Evolutionary conservation across 2,888 invertebrate species (phyloP), one percentile per base, ranked within the genome.

Genomic region (Phyllotreta striolata): DNA sequence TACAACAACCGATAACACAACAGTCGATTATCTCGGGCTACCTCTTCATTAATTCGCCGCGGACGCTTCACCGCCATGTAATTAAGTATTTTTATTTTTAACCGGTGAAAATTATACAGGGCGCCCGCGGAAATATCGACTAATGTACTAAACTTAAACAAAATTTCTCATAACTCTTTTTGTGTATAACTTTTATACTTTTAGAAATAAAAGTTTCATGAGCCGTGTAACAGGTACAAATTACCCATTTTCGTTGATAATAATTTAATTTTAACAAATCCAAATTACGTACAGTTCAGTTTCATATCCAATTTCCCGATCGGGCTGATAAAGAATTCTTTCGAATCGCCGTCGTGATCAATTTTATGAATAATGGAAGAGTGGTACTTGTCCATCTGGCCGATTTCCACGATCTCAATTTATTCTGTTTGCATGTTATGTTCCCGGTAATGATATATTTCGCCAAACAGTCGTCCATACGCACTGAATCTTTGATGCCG

Each of bases 391-490:
- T 46, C 57, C 67, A 67, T 58, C 63, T 67, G 67, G 62, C 37
- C 37, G 10, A 35, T 64, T 68, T 68, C 66, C 68, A 68, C 68
- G 68, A 66, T 64, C 68, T 60, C 37, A 57, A 66, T 62, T 68
- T 64, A 66, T 66, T 68, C 61, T 68, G 68, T 68, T 66, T 68
- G 68, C 68, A 68, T 64, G 68, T 67, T 61, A 63, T 67, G 52
- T 58, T 46, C 58, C 56, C 46, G 51, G 55, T 65, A 67, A 67
- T 64, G 61, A 67, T 61, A 67, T 61, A 64, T 57, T 62, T 67
- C 60, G 60, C 64, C 56, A 67, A 67, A 67, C 67, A 67, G 49
- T 52, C 47, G 55, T 41, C 55, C 55, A 39, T 47, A 61, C 12
- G 24, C 55, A 55, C 44, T 65, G 55, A 65, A 67, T 64, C 52